Conservation (phyloP, 2,113 vertebrate genomes). For the Chloropsis hardwickii region DNA sequence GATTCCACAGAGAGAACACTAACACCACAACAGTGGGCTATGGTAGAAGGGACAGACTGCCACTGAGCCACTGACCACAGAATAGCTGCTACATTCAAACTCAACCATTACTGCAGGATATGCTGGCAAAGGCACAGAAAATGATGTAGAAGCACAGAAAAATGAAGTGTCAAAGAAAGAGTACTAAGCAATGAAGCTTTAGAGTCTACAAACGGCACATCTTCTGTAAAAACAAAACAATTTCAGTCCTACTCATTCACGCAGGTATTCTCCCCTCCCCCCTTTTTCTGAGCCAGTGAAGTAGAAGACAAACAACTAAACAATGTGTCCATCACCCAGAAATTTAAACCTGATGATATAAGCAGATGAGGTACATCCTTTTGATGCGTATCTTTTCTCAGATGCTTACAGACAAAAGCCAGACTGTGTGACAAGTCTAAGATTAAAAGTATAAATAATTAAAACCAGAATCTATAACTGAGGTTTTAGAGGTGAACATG, state of each 20-base stretch:
- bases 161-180: neutral
- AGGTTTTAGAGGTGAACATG: neutral
- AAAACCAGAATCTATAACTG: neutral
- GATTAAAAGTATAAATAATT: neutral
- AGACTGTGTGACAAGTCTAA: neutral
- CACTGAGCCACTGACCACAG: neutral
- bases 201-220: neutral
- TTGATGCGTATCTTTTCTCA: neutral
- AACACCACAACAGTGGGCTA: neutral
- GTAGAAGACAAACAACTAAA: neutral
- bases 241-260: neutral
- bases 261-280: neutral
- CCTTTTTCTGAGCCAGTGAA: neutral
- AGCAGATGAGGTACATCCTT: neutral
- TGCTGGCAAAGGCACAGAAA: neutral
- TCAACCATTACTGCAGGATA: neutral
- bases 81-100: neutral
- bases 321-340: neutral
- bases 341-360: neutral
- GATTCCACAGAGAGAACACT: neutral
- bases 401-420: neutral
- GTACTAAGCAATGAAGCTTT: neutral
- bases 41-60: rapidly evolving
- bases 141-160: neutral
- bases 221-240: rapidly evolving